A percentile compares a stretch with the other conserved stretches of the same genome.
Evolutionary conservation across 64 coral and sea anemone genomes (phyloP).

Genomic region (Acropora yongei): DNA sequence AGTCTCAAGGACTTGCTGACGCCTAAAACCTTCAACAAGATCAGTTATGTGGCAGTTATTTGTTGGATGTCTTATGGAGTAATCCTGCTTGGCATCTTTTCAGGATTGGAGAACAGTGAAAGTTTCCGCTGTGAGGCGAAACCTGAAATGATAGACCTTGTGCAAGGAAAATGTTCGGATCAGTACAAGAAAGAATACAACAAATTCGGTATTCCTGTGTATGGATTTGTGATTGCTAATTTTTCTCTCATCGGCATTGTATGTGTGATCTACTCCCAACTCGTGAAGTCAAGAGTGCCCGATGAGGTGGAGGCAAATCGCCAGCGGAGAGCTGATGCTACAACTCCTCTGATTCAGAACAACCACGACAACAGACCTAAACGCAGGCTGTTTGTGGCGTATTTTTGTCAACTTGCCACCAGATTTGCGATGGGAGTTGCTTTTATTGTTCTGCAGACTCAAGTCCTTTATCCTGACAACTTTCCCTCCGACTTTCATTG

Average conservation of each 20-base stretch:
- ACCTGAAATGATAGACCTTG: not conserved
- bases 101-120: not conserved
- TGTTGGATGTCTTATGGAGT: not conserved
- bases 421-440: not conserved
- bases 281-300: too few relatives aligned
- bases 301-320: not conserved
- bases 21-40: not conserved
- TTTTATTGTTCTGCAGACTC: not conserved
- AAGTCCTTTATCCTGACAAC: not conserved
- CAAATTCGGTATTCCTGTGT: too few relatives aligned
- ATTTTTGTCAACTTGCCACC: not conserved
- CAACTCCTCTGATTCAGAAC: too few relatives aligned
- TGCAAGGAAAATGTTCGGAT: not conserved
- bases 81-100: not conserved
- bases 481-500: not conserved
- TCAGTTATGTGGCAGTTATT: not conserved
- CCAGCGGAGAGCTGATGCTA: too few relatives aligned
- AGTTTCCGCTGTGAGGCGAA: not conserved
- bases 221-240: too few relatives aligned
- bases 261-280: too few relatives aligned
- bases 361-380: too few relatives aligned
- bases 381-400: not conserved
- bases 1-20: not conserved
- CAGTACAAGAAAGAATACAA: too few relatives aligned
- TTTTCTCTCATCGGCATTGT: too few relatives aligned